Percentiles rank a stretch among this genome's conserved stretches.
Conservation (phyloP, 2,797 vertebrate species). For the Anabacerthia variegaticeps region DNA sequence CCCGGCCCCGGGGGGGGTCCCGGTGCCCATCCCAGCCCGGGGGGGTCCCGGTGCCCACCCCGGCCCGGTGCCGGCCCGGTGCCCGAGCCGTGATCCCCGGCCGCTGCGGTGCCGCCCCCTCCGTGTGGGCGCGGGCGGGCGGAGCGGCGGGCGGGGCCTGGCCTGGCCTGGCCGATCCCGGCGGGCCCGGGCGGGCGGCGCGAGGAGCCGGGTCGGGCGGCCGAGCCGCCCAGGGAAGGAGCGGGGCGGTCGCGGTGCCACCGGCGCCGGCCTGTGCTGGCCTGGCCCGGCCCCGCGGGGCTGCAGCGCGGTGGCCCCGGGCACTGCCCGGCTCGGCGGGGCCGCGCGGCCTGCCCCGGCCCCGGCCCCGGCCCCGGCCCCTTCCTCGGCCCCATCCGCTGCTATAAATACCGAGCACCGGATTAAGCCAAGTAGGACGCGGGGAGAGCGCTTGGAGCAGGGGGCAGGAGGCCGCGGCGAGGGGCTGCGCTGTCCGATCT, state of each 20-base stretch:
- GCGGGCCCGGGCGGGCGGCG: neutral
- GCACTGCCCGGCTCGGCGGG: neutral
- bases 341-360: neutral
- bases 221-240: neutral
- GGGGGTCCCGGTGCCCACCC: no score
- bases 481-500: neutral
- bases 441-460: neutral
- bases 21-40: no score
- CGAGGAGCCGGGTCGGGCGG: neutral
- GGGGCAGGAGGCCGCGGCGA: neutral
- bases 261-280: no score
- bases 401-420: neutral
- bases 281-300: neutral
- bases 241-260: neutral
- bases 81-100: no score
- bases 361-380: neutral
- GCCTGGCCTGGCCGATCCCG: neutral
- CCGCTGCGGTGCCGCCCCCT: neutral
- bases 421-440: constrained; percentile 18
- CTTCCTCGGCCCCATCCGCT: neutral
- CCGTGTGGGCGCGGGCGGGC: neutral
- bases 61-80: no score
- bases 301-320: neutral
- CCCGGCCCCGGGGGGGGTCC: no score
- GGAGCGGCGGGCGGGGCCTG: neutral